Evolutionary conservation across 2,888 invertebrate species (phyloP), one percentile per base, ranked within the genome.

Genomic region (Lasioglossum calceatum): DNA sequence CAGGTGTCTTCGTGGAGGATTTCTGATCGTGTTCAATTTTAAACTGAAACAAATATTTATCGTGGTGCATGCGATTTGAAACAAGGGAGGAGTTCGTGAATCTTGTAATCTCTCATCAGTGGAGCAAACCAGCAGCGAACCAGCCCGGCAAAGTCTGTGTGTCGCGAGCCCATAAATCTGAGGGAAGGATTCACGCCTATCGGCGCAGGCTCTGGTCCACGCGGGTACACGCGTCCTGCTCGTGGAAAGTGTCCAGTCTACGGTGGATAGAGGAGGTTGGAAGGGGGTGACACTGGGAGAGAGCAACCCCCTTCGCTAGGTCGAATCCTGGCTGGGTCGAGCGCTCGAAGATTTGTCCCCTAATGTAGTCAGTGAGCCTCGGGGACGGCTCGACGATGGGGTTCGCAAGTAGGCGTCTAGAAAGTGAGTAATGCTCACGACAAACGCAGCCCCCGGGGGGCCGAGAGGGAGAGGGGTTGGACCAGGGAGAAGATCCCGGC

Each of bases 401-500:
- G 90, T 88, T 91, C 87, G 92, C 93, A 92, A 93, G 92, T 93
- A 93, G 93, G 93, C 93, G 93, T 93, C 94, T 93, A 93, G 93
- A 94, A 93, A 94, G 95, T 95, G 95, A 95, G 95, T 95, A 95
- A 95, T 95, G 95, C 95, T 95, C 94, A 95, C 95, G 95, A 95
- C 95, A 95, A 95, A 95, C 95, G 94, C 95, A 95, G 95, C 93
- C 93, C 94, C 94, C 92, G 92, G 88, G 88, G 92, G 90, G 91
- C 90, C 80, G 85, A 77, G 78, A 58, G 85, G 75, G 78, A 39
- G 72, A 76, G 79, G 47, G 78, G 78, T n/a, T 54, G 85, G 84
- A 76, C 79, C 79, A 32, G 85, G 74, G 81, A 87, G 90, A 92
- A 94, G 95, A 95, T 95, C 94, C 93, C 92, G 90, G 87, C 92